A percentile compares a stretch with the other conserved stretches of the same genome.
Evolutionary conservation across 2,888 invertebrate species (phyloP).

Genomic region (Athalia rosae): DNA sequence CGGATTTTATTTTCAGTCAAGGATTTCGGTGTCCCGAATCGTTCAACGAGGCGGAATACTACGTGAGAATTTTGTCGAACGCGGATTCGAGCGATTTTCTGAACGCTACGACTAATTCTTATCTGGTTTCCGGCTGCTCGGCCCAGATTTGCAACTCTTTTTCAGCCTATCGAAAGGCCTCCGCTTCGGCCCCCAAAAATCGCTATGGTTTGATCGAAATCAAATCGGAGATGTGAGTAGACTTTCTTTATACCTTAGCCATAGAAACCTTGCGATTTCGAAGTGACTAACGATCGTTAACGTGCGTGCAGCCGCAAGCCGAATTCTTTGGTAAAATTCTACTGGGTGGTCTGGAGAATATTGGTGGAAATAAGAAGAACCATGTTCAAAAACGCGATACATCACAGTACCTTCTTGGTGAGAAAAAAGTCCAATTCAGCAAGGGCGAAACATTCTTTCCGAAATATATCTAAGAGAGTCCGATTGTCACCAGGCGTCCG

Average conservation of each 20-base stretch:
- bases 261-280: not conserved
- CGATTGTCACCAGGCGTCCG: constrained; percentile 71
- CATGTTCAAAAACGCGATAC: constrained; percentile 46
- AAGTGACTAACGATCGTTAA: not conserved
- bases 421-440: not conserved
- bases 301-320: constrained; percentile 66
- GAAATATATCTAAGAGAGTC: constrained; percentile 68
- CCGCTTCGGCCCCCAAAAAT: not conserved
- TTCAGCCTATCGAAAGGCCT: constrained; percentile 1
- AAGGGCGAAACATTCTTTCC: not conserved
- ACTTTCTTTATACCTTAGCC: not conserved
- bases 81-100: not conserved
- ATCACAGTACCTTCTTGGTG: constrained; percentile 25
- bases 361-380: constrained; percentile 71
- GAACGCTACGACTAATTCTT: constrained; percentile 6
- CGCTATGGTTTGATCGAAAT: not conserved
- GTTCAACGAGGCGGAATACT: constrained; percentile 76
- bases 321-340: constrained; percentile 72
- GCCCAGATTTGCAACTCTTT: not conserved
- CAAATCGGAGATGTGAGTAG: constrained; percentile 25
- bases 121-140: not conserved
- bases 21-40: constrained; percentile 70
- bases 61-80: constrained; percentile 74
- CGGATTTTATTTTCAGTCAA: constrained; percentile 55
- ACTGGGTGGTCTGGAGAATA: constrained; percentile 72